phyloP scores from a whole-genome alignment of 1,140 invertebrate species.

The Lucilia cuprina region DNA sequence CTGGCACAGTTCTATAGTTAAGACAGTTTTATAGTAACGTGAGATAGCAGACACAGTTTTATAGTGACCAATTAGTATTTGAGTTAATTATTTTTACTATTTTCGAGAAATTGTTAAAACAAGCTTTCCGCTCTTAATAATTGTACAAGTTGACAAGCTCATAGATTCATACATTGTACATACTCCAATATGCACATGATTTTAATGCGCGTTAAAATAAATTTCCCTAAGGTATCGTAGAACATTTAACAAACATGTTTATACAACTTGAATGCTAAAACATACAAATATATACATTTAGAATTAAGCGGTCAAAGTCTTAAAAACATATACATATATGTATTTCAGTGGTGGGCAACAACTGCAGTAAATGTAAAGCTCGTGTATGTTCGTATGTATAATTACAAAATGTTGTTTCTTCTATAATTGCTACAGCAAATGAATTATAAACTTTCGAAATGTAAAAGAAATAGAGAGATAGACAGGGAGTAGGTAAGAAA shows the following conservation, averaged over 20 bases:
- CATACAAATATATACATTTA: no score
- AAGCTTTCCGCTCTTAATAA: no score
- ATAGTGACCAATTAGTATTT: no score
- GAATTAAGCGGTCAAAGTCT: neutral
- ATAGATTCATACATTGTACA: neutral
- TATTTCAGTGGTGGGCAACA: neutral
- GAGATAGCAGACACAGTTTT: no score
- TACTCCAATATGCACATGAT: constrained; percentile 21
- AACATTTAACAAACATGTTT: constrained; percentile 26
- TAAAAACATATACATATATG: neutral
- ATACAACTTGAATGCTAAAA: neutral
- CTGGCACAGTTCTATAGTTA: no score
- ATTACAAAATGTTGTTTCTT: neutral
- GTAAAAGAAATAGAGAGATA: neutral
- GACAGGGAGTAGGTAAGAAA: no score
- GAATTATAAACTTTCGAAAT: neutral
- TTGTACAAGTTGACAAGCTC: no score
- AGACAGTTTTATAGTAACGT: no score
- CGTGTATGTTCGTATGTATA: neutral
- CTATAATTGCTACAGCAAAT: neutral
- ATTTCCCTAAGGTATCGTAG: constrained; percentile 28
- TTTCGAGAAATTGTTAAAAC: no score
- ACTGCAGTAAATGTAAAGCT: no score
- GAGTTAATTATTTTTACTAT: no score
- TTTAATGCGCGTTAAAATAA: constrained; percentile 32